Evolutionary conservation across 2,888 invertebrate species (phyloP).

Genomic region (Nephrotoma guestfalica): DNA sequence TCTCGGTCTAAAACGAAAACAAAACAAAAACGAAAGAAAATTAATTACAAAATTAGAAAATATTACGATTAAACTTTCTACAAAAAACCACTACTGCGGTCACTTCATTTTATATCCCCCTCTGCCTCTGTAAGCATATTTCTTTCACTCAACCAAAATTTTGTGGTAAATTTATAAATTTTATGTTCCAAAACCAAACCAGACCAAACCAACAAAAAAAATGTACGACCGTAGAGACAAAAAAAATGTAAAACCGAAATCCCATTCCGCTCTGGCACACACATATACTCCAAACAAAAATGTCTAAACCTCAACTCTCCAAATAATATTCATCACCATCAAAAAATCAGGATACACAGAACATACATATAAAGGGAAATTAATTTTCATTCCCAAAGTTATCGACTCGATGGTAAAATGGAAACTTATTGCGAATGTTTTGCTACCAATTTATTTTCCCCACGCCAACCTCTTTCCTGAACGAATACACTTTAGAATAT

Average conservation of each 20-base stretch:
- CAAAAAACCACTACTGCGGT: not conserved
- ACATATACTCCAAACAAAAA: not conserved
- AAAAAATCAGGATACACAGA: not conserved
- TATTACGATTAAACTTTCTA: not conserved
- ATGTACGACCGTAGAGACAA: not conserved
- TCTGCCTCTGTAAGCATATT: not conserved
- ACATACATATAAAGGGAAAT: not conserved
- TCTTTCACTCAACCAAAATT: not conserved
- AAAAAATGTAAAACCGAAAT: not conserved
- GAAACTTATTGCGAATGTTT: not conserved
- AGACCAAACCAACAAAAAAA: not conserved
- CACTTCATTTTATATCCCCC: not conserved
- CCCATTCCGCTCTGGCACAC: not conserved
- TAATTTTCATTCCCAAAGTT: not conserved
- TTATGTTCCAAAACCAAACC: not conserved
- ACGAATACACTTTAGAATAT: not conserved
- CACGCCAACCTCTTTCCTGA: not conserved
- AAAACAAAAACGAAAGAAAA: conserved; percentile 5
- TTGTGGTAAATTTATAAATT: not conserved
- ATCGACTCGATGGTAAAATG: not conserved
- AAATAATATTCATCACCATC: not conserved
- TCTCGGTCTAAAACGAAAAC: conserved; percentile 68
- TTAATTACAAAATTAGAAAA: not conserved
- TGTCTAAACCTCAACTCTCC: not conserved
- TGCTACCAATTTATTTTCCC: not conserved